These are phyloP conservation scores for Microplitis manilae DNA, from an alignment of 2,888 invertebrate genomes.

Conservation along the genomic window DNA sequence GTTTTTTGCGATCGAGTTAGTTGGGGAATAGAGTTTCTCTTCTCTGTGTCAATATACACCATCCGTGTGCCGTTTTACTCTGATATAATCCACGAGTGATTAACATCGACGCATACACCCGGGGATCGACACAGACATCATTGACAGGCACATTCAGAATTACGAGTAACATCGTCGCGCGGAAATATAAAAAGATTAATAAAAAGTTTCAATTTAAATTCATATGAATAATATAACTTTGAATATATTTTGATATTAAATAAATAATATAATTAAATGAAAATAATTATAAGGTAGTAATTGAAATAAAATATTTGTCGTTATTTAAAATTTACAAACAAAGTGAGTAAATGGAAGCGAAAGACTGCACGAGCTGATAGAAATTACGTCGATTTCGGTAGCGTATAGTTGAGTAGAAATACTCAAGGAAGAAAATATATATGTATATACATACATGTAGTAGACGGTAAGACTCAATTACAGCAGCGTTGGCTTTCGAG, in stretches of 20 bases:
- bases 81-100: constrained; percentile 39
- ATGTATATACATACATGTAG: not conserved
- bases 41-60: constrained; percentile 36
- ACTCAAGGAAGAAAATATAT: not conserved
- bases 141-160: constrained; percentile 4
- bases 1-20: constrained; percentile 32
- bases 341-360: not conserved
- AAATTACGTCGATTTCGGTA: not conserved
- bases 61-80: not conserved
- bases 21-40: constrained; percentile 20
- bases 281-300: not conserved
- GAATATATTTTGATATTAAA: not conserved
- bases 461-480: constrained; percentile 40
- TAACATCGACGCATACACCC: constrained; percentile 26
- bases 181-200: not conserved
- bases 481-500: constrained; percentile 28
- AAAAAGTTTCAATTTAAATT: constrained; percentile 18
- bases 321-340: not conserved
- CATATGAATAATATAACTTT: not conserved
- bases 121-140: not conserved
- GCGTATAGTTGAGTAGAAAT: not conserved
- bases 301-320: not conserved
- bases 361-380: not conserved
- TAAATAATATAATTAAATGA: not conserved
- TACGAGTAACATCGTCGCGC: not conserved